phyloP scores from a whole-genome alignment of 1,140 invertebrate genomes.

The Penaeus japonicus region DNA sequence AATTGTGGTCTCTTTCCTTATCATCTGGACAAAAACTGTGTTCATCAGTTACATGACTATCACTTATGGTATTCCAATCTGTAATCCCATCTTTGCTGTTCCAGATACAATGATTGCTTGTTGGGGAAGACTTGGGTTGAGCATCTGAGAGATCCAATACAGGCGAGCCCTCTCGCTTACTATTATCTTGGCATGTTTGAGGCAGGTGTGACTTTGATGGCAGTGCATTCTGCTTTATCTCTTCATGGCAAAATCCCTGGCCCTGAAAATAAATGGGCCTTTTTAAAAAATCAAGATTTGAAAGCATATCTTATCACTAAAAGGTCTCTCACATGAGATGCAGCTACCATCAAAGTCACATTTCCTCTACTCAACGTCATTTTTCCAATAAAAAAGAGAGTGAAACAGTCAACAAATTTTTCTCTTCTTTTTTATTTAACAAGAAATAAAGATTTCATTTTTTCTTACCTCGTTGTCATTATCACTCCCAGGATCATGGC shows the following conservation, averaged over 20 bases:
- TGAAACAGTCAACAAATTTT: neutral
- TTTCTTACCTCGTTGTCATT: slow-evolving; percentile 31
- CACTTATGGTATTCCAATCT: too few species aligned
- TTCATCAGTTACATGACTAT: too few species aligned
- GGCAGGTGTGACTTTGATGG: slow-evolving; percentile 43
- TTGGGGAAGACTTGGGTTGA: too few species aligned
- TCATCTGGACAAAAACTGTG: too few species aligned
- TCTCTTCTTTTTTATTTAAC: too few species aligned
- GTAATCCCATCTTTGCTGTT: too few species aligned
- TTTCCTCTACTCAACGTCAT: neutral
- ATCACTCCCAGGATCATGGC: slow-evolving; percentile 19
- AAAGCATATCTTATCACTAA: neutral
- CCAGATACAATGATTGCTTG: too few species aligned
- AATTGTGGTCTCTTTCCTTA: too few species aligned
- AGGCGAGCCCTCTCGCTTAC: neutral
- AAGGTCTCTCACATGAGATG: neutral
- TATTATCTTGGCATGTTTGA: neutral
- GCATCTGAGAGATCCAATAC: neutral
- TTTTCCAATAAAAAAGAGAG: neutral
- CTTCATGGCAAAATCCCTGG: slow-evolving; percentile 7
- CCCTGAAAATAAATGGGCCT: slow-evolving; percentile 51
- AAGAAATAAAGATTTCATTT: neutral
- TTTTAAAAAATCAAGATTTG: neutral
- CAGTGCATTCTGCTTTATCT: slow-evolving; percentile 21
- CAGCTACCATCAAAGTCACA: slow-evolving; percentile 40